Conservation (phyloP, 2,113 vertebrate genomes). For the Daubentonia madagascariensis region DNA sequence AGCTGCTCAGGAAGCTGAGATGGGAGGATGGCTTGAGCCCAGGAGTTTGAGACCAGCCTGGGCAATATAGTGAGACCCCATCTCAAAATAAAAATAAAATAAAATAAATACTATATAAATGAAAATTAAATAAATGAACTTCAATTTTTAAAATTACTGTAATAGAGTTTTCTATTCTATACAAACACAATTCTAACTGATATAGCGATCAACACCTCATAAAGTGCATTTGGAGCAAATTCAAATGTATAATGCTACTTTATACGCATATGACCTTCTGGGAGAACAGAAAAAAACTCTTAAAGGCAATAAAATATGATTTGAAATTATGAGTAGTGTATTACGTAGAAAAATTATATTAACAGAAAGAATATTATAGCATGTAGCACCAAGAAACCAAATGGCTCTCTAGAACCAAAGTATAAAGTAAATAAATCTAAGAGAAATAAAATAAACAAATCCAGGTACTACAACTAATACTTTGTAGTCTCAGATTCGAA, state of each 20-base stretch:
- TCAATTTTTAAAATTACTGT: neutral
- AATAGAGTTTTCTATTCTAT: neutral
- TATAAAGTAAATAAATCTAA: constrained; percentile 6
- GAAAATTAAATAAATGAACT: neutral
- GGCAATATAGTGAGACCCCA: neutral
- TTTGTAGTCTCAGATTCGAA: neutral
- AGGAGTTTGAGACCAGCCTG: neutral
- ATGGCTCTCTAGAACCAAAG: neutral
- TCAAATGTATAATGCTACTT: neutral
- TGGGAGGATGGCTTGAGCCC: neutral
- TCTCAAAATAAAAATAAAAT: neutral
- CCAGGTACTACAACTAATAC: neutral
- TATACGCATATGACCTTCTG: neutral
- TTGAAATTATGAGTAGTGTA: neutral
- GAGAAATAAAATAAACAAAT: neutral
- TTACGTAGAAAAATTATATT: neutral
- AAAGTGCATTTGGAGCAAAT: neutral
- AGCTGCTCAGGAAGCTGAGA: neutral
- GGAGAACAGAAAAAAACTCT: neutral
- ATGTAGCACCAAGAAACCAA: neutral
- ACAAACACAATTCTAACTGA: neutral
- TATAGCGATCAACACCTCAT: neutral
- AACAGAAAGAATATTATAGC: neutral
- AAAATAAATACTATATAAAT: neutral
- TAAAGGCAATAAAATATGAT: neutral